These are phyloP conservation scores for Mormoops blainvillei DNA, from an alignment of 2,113 vertebrate genomes.

Conservation along the genomic window DNA sequence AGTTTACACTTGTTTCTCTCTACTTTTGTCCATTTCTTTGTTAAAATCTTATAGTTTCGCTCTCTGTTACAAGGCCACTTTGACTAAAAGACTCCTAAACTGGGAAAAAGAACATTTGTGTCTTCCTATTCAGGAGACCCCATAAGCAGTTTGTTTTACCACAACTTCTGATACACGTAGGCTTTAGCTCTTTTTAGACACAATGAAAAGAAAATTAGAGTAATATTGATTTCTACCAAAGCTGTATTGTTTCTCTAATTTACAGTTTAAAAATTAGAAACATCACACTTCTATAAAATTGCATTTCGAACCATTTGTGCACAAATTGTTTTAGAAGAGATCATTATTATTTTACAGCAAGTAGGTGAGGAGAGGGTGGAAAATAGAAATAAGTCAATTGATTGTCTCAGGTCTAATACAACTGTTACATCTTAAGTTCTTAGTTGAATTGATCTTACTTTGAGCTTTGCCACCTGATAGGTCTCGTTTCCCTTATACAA, in stretches of 20 bases:
- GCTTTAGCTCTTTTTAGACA: background rate
- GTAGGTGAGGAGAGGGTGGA: background rate
- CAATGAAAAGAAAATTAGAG: background rate
- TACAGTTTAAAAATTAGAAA: background rate
- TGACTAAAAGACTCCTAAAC: background rate
- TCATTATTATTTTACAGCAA: background rate
- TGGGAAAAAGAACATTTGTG: background rate
- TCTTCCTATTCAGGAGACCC: background rate
- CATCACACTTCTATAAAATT: background rate
- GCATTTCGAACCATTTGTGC: background rate
- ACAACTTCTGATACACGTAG: background rate
- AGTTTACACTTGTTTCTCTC: background rate
- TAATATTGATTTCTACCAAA: background rate
- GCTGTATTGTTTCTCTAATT: background rate
- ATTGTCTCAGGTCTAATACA: background rate
- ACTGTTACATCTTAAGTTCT: background rate
- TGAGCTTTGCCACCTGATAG: background rate
- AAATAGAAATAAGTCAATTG: background rate
- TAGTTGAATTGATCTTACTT: background rate
- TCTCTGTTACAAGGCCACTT: background rate
- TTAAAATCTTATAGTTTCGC: background rate
- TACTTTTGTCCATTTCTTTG: background rate
- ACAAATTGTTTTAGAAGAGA: background rate
- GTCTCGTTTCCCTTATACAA: background rate
- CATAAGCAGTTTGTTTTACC: background rate